Conservation (phyloP, 2,888 invertebrate genomes). For the Tetheella fluctuosa region DNA sequence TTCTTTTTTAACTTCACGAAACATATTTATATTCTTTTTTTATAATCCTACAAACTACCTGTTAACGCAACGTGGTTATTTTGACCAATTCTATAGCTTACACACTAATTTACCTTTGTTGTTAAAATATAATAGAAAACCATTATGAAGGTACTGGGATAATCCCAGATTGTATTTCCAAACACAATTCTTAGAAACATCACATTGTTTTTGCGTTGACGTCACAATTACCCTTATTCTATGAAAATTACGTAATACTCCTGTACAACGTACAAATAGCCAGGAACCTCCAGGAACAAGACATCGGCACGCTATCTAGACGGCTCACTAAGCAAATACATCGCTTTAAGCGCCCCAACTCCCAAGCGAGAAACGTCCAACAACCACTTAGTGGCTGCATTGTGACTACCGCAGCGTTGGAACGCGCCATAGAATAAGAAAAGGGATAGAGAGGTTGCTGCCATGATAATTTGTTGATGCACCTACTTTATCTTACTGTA, state of each 20-base stretch:
- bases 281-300: constrained; percentile 12
- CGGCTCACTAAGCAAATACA: constrained; percentile 46
- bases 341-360: constrained; percentile 35
- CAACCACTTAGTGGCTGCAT: constrained; percentile 69
- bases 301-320: constrained; percentile 22
- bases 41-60: background rate
- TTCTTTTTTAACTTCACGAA: background rate
- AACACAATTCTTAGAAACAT: background rate
- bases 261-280: constrained; percentile 24
- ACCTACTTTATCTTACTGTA: too few species aligned
- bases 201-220: background rate
- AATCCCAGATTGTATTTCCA: background rate
- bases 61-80: background rate
- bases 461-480: too few species aligned
- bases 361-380: constrained; percentile 29
- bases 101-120: background rate
- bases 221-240: background rate
- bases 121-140: background rate
- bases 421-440: constrained; percentile 15
- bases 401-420: constrained; percentile 35
- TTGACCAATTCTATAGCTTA: background rate
- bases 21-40: too few species aligned
- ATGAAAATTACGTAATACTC: constrained; percentile 20
- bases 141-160: background rate
- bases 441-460: background rate